These are phyloP conservation scores for Acrobasis repandana DNA, from an alignment of 2,888 invertebrate species.

Conservation along the genomic window DNA sequence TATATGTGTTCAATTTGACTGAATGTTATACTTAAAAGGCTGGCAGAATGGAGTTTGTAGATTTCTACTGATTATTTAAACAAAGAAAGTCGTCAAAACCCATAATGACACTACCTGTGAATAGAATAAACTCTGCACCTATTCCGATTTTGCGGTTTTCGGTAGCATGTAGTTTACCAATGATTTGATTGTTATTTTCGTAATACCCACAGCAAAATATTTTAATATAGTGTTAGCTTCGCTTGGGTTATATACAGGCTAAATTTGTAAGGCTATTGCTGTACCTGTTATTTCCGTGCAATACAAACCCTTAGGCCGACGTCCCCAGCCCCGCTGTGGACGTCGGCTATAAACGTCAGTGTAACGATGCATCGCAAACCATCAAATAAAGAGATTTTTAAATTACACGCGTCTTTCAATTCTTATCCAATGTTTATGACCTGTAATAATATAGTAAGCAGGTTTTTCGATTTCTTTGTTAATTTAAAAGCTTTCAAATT, in stretches of 20 bases:
- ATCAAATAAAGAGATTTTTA: conserved; percentile 72
- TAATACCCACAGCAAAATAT: conserved; percentile 4
- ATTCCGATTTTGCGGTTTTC: too few relatives aligned
- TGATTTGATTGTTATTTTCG: neutral
- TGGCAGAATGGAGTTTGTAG: too few relatives aligned
- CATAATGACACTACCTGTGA: too few relatives aligned
- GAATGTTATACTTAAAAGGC: too few relatives aligned
- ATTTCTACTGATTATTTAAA: too few relatives aligned
- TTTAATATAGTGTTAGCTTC: conserved; percentile 36
- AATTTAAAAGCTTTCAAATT: too few relatives aligned
- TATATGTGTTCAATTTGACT: too few relatives aligned
- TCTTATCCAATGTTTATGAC: neutral
- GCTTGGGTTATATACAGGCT: conserved; percentile 37
- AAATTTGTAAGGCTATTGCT: conserved; percentile 47
- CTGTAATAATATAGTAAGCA: too few relatives aligned
- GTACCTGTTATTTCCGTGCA: conserved; percentile 35
- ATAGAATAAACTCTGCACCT: too few relatives aligned
- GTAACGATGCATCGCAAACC: conserved; percentile 63
- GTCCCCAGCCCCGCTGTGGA: conserved; percentile 32
- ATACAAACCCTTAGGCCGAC: conserved; percentile 27
- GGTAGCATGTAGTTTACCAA: neutral
- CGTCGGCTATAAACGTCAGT: conserved; percentile 43
- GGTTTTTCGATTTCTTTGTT: too few relatives aligned
- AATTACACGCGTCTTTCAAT: conserved; percentile 38
- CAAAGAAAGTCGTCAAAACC: too few relatives aligned